Percentiles rank a stretch among this genome's conserved stretches.
Evolutionary conservation across 2,797 vertebrate species (phyloP).

Genomic region (Falco naumanni): DNA sequence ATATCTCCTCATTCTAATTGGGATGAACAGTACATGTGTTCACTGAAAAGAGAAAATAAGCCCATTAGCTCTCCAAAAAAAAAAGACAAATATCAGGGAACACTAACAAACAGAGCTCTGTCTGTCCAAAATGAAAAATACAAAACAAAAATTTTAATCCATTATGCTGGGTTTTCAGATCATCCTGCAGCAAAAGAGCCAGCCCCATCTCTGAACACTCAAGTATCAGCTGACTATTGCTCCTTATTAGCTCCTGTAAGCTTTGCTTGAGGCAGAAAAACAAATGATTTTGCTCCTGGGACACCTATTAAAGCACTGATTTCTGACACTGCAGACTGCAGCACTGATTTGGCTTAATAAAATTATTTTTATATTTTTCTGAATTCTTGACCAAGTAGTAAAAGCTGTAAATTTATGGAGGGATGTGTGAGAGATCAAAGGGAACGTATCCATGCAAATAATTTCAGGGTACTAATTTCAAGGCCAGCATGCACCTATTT

Average conservation of each 20-base stretch:
- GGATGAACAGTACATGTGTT: slow-evolving; percentile 42
- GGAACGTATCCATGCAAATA: background rate
- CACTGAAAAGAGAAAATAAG: slow-evolving; percentile 51
- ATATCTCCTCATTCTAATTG: slow-evolving; percentile 46
- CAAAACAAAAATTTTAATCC: background rate
- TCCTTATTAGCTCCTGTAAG: background rate
- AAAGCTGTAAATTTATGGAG: background rate
- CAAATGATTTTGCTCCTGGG: background rate
- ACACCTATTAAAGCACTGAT: background rate
- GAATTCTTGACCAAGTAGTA: background rate
- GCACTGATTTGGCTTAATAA: background rate
- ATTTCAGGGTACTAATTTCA: background rate
- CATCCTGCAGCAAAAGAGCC: background rate
- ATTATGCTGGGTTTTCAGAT: background rate
- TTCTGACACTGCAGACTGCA: background rate
- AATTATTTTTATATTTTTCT: background rate
- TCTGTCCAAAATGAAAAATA: slow-evolving; percentile 9
- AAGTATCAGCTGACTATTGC: background rate
- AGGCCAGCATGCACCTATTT: background rate
- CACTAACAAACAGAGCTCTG: slow-evolving; percentile 38
- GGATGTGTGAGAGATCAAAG: background rate
- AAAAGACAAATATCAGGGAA: slow-evolving; percentile 27
- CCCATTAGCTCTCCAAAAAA: slow-evolving; percentile 43
- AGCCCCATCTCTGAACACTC: background rate
- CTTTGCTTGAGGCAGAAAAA: background rate